Percentiles rank a stretch among this genome's conserved stretches.
phyloP scores from a whole-genome alignment of 2,888 invertebrate species.

The Pasiphila rectangulata region DNA sequence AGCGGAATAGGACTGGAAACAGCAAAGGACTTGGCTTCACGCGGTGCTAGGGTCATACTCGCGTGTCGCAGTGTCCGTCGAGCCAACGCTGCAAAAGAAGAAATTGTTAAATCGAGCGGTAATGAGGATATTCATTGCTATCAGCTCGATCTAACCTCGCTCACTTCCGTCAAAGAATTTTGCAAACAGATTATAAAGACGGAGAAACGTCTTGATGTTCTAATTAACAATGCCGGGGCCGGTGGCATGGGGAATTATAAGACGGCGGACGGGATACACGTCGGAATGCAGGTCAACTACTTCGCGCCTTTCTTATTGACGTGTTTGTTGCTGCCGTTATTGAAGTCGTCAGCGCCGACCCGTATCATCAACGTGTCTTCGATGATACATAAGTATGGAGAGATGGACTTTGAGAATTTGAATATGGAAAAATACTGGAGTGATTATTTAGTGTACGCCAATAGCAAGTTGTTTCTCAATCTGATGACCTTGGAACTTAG shows the following conservation, averaged over 20 bases:
- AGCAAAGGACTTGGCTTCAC: constrained; percentile 71
- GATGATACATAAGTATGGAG: constrained; percentile 74
- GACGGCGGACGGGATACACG: constrained; percentile 84
- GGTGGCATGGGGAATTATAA: constrained; percentile 70
- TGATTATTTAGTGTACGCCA: constrained; percentile 70
- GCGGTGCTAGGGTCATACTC: constrained; percentile 75
- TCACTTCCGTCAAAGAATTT: constrained; percentile 78
- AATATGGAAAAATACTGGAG: constrained; percentile 78
- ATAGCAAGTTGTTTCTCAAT: constrained; percentile 83
- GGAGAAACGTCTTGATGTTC: constrained; percentile 76
- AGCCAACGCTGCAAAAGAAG: constrained; percentile 58
- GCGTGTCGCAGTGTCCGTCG: constrained; percentile 71
- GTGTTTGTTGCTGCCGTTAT: constrained; percentile 74
- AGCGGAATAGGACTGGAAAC: constrained; percentile 79
- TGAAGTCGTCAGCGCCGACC: constrained; percentile 82
- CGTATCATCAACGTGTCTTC: constrained; percentile 85
- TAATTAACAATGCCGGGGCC: constrained; percentile 83
- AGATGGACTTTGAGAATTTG: constrained; percentile 68
- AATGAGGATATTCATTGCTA: constrained; percentile 59
- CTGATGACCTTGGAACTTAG: constrained; percentile 84
- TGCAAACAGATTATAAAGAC: constrained; percentile 74
- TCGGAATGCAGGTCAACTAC: constrained; percentile 86
- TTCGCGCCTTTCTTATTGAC: constrained; percentile 87
- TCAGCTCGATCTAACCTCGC: constrained; percentile 68
- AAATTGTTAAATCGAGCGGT: constrained; percentile 61